A percentile compares a stretch with the other conserved stretches of the same genome.
phyloP scores from a whole-genome alignment of 2,888 invertebrate species.

The Cryptosula pallasiana region DNA sequence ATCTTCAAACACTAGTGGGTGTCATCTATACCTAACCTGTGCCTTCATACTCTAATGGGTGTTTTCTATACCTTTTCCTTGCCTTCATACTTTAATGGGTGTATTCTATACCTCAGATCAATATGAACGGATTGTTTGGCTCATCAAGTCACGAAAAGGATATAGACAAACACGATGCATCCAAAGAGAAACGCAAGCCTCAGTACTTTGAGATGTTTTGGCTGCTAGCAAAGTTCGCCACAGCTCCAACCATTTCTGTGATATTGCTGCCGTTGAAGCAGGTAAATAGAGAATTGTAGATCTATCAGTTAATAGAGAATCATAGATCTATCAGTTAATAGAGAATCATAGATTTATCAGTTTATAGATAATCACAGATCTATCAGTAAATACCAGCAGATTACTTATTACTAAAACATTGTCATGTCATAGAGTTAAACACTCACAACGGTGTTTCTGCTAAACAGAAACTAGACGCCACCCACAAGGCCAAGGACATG shows the following conservation, averaged over 20 bases:
- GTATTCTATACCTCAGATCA: slow-evolving; percentile 54
- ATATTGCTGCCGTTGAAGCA: slow-evolving; percentile 66
- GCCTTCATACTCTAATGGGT: no score
- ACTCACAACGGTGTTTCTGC: not conserved
- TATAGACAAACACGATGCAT: slow-evolving; percentile 7
- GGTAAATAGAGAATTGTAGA: no score
- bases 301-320: no score
- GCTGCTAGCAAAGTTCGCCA: slow-evolving; percentile 6
- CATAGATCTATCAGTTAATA: no score
- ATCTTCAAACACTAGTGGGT: no score
- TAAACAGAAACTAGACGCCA: slow-evolving; percentile 61
- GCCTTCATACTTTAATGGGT: slow-evolving; percentile 70
- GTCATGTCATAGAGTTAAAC: no score
- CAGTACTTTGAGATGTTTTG: slow-evolving; percentile 64
- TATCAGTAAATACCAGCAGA: no score
- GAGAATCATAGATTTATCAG: no score
- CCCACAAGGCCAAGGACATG: slow-evolving; percentile 74
- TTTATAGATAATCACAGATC: no score
- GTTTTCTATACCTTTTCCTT: no score
- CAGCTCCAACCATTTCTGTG: not conserved
- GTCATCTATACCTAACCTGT: no score
- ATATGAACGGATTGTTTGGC: slow-evolving; percentile 23
- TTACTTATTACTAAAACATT: no score
- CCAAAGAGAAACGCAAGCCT: slow-evolving; percentile 16
- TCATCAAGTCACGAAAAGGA: slow-evolving; percentile 16